phyloP scores from a whole-genome alignment of 2,888 invertebrate genomes.

The Cetonia aurata region DNA sequence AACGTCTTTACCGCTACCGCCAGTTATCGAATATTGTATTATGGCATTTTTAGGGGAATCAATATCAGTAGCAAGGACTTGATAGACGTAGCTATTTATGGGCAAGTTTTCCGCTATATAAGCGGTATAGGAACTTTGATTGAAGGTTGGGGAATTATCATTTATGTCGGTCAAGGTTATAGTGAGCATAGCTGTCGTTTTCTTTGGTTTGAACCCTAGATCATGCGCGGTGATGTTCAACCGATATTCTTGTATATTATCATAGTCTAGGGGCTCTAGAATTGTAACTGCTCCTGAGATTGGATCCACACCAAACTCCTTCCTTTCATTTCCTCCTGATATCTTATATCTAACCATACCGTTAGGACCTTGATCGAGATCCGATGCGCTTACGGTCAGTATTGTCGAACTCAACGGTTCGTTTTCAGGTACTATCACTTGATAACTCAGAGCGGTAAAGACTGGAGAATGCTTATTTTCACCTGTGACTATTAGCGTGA shows the following conservation, averaged over 20 bases:
- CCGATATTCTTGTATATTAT: conserved; percentile 85
- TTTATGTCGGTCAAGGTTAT: conserved; percentile 93
- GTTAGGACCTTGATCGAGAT: conserved; percentile 89
- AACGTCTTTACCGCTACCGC: conserved; percentile 79
- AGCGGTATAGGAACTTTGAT: conserved; percentile 81
- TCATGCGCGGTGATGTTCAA: conserved; percentile 91
- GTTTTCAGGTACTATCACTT: conserved; percentile 93
- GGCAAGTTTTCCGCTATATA: conserved; percentile 87
- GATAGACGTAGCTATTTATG: conserved; percentile 79
- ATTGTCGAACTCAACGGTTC: conserved; percentile 89
- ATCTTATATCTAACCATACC: conserved; percentile 89
- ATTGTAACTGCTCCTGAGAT: conserved; percentile 85
- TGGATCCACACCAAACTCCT: conserved; percentile 84
- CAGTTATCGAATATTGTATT: conserved; percentile 85
- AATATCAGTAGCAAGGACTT: conserved; percentile 82
- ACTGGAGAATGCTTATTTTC: conserved; percentile 85
- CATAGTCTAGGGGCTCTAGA: conserved; percentile 86
- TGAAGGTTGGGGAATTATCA: conserved; percentile 91
- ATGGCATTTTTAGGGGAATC: conserved; percentile 91
- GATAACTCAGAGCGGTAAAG: conserved; percentile 87
- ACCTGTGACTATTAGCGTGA: conserved; percentile 85
- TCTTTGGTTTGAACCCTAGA: conserved; percentile 83
- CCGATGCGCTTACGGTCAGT: conserved; percentile 85
- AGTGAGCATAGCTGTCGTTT: conserved; percentile 83
- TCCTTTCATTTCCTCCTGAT: conserved; percentile 84